Evolutionary conservation across 2,888 invertebrate species (phyloP).

Genomic region (Athripsodes cinereus): DNA sequence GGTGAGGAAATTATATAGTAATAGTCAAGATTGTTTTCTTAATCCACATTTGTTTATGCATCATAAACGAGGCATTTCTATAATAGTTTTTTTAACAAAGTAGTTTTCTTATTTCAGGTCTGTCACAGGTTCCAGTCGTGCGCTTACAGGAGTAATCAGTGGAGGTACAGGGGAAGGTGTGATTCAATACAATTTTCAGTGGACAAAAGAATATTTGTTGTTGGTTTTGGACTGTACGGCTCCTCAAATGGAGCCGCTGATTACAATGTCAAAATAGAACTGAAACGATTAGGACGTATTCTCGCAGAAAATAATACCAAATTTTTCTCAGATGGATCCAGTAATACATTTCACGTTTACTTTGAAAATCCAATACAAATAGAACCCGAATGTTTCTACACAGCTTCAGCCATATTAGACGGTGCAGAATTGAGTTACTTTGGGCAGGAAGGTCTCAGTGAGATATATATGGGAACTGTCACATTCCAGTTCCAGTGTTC

Average conservation of each 20-base stretch:
- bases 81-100: too few relatives aligned
- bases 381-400: conserved; percentile 91
- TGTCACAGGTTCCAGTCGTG: conserved; percentile 95
- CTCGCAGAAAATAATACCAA: conserved; percentile 88
- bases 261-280: conserved; percentile 89
- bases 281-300: conserved; percentile 82
- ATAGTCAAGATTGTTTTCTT: too few relatives aligned
- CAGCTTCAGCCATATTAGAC: conserved; percentile 91
- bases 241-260: conserved; percentile 94
- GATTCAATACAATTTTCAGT: conserved; percentile 97
- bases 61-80: too few relatives aligned
- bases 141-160: conserved; percentile 94
- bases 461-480: conserved; percentile 87
- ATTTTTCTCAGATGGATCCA: conserved; percentile 94
- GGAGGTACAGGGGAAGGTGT: conserved; percentile 93
- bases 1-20: too few relatives aligned
- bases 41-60: not conserved
- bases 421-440: conserved; percentile 94
- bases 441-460: conserved; percentile 94
- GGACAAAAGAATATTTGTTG: conserved; percentile 91
- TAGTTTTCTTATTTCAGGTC: conserved; percentile 52
- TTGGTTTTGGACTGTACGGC: conserved; percentile 93
- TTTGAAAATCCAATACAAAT: conserved; percentile 76
- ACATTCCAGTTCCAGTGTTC: conserved; percentile 97
- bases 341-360: conserved; percentile 89